Percentiles rank a stretch among this genome's conserved stretches.
Evolutionary conservation across 2,797 vertebrate genomes (phyloP).

Genomic region (Odontamblyopus rebecca): DNA sequence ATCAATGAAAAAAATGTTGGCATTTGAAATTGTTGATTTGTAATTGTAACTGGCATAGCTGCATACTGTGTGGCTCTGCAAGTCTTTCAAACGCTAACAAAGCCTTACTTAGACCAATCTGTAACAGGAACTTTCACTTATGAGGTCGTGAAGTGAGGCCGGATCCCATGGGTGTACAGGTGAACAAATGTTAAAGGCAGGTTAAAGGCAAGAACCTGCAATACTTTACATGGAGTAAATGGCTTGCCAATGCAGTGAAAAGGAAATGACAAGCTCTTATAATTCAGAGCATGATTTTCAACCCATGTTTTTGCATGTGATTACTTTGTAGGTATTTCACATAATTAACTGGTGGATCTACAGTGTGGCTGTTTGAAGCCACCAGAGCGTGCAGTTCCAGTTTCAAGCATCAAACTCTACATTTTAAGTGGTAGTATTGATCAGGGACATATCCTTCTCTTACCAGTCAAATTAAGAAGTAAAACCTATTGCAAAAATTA

Average conservation of each 20-base stretch:
- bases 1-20: background rate
- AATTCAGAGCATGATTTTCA: background rate
- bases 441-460: constrained; percentile 9
- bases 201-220: background rate
- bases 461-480: constrained; percentile 1
- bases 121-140: background rate
- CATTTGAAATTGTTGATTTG: background rate
- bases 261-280: background rate
- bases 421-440: constrained; percentile 28
- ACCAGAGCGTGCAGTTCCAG: background rate
- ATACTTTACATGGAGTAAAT: background rate
- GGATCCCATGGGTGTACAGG: background rate
- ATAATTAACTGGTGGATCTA: background rate
- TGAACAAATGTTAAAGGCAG: constrained; percentile 1
- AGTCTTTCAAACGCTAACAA: background rate
- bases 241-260: background rate
- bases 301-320: background rate
- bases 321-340: background rate
- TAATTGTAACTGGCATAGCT: background rate
- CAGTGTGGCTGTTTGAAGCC: background rate
- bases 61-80: background rate
- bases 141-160: background rate
- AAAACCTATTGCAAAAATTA: constrained; percentile 11
- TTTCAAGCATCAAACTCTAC: background rate
- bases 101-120: background rate